Percentiles rank a stretch among this genome's conserved stretches.
Evolutionary conservation across 2,888 invertebrate species (phyloP).

Genomic region (Tortrix viridana): DNA sequence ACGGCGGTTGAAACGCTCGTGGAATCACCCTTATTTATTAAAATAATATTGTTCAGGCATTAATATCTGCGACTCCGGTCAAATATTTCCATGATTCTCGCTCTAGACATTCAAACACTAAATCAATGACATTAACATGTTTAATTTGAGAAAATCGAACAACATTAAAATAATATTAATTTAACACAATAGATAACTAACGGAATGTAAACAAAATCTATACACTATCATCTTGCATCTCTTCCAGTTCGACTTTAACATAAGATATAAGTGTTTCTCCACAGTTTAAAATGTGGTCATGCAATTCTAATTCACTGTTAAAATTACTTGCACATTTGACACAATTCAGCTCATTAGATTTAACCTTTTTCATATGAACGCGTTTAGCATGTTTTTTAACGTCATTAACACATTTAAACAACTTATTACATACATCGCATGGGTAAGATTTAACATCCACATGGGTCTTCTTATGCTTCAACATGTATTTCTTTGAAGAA

Average conservation of each 20-base stretch:
- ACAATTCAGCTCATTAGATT: conserved; percentile 17
- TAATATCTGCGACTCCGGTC: too few species aligned
- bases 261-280: conserved; percentile 7
- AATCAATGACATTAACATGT: conserved; percentile 11
- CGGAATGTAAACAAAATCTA: conserved; percentile 13
- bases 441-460: conserved; percentile 39
- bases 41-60: too few species aligned
- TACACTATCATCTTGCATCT: not conserved
- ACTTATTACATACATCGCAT: conserved; percentile 50
- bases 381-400: conserved; percentile 51
- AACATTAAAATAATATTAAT: conserved; percentile 17
- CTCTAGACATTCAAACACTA: too few species aligned
- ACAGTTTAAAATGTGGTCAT: conserved; percentile 33
- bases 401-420: conserved; percentile 48
- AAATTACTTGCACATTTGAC: conserved; percentile 29
- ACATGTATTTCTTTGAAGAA: conserved; percentile 50
- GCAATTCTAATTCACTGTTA: conserved; percentile 12
- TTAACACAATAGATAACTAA: conserved; percentile 6
- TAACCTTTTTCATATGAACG: conserved; percentile 45
- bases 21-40: too few species aligned
- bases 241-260: conserved; percentile 28
- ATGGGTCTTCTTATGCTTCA: conserved; percentile 54
- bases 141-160: conserved; percentile 21
- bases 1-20: too few species aligned
- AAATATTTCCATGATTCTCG: too few species aligned